phyloP scores from a whole-genome alignment of 1,140 invertebrate genomes.

The Drosophila orosa region DNA sequence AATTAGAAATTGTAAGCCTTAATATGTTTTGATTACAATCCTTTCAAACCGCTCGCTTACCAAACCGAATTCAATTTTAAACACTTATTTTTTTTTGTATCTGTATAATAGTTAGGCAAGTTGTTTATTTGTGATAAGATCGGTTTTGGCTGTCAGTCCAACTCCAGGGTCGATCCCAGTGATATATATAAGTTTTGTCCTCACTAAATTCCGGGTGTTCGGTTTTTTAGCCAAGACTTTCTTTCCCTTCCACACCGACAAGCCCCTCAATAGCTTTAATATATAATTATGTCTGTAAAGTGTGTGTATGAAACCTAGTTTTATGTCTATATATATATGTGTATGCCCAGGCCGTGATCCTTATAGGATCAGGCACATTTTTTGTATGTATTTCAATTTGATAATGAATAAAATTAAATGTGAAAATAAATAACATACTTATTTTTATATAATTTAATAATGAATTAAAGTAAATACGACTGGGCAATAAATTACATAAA shows the following conservation, averaged over 20 bases:
- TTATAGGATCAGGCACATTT: constrained; percentile 6
- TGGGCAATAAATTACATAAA: too few species aligned
- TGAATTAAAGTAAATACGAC: too few species aligned
- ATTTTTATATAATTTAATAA: neutral
- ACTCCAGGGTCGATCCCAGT: constrained; percentile 47
- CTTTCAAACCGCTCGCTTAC: neutral
- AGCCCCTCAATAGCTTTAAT: constrained; percentile 28
- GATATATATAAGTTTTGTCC: constrained; percentile 47
- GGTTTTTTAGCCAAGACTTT: constrained; percentile 28
- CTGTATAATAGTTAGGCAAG: constrained; percentile 19
- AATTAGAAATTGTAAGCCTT: too few species aligned
- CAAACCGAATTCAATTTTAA: neutral
- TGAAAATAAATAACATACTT: too few species aligned
- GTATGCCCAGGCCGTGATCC: constrained; percentile 4
- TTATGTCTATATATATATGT: neutral
- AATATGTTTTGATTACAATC: too few species aligned
- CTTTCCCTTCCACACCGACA: constrained; percentile 3
- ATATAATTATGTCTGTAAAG: constrained; percentile 3
- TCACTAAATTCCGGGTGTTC: constrained; percentile 34
- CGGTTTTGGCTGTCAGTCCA: constrained; percentile 18
- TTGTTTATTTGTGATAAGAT: constrained; percentile 63
- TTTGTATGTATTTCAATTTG: constrained; percentile 10
- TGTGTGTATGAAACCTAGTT: constrained; percentile 7
- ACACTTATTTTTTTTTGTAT: constrained; percentile 3
- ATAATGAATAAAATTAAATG: constrained; percentile 39